Base-by-base conservation (phyloP, 2,797 vertebrate genomes). In the Dryobates pubescens region DNA sequence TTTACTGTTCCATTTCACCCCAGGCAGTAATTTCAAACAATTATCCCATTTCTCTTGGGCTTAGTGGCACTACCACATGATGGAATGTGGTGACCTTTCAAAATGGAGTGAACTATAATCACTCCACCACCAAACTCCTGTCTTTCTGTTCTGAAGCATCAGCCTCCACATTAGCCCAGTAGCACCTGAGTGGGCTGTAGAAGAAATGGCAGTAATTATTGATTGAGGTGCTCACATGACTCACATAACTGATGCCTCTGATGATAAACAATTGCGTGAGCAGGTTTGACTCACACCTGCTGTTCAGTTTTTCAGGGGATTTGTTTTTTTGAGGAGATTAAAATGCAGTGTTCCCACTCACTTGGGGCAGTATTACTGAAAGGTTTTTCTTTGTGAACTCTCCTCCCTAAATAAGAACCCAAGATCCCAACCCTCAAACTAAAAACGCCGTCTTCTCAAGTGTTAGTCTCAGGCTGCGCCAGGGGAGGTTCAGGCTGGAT, bases 1-100 rank as follows among this genome's bases (percentile, higher is more conserved):
- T 94, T 88, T 82, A 83, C 43, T 59, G 10, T 93, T 96, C 83
- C 65, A 64, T 95, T 94, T 92, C 65, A 76, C 36, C 58, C 71
- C 79, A 80, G 85, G 68, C 71, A 95, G 15, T 78, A 84, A 84
- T 96, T 95, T 72, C 32, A 30, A 82, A 74, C 58, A 38, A 38
- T 81, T 94, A 47, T 68, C 38, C 57, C 56, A 41, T 76, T 96
- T 95, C 36, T 82, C 61, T 68, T 77, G 58, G 82, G 18, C 79
- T 94, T 95, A 94, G 76, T 87, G 84, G 86, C 0, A 4, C 51
- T 69, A 41, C 88, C 36, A 67, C 57, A 62, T 86, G 84, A 75
- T 75, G 72, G 87, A 69, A 71, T 75, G 80, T 43, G 45, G n/a
- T 74, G 84, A 81, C 64, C 57, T 84, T 95, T 96, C 79, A 47